phyloP scores from a whole-genome alignment of 2,797 vertebrate genomes.

The Hippopotamyrus pictus region DNA sequence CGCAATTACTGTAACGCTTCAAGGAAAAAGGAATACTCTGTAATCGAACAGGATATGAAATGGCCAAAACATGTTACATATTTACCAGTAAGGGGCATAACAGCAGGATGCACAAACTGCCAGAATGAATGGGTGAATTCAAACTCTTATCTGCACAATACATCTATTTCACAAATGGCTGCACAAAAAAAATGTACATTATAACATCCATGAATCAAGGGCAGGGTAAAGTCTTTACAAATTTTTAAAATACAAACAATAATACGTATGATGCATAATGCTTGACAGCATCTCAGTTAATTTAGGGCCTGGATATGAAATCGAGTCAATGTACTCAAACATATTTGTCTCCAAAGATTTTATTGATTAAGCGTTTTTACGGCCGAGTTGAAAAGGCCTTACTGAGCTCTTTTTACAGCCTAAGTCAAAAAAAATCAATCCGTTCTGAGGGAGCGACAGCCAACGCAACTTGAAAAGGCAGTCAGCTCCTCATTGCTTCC shows the following conservation, averaged over 20 bases:
- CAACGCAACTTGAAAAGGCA: neutral
- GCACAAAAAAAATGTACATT: neutral
- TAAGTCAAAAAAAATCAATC: constrained; percentile 23
- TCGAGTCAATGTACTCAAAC: constrained; percentile 11
- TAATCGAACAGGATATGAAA: constrained; percentile 50
- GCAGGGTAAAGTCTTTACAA: neutral
- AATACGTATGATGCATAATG: neutral
- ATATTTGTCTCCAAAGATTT: constrained; percentile 26
- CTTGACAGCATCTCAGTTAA: neutral
- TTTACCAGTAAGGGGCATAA: constrained; percentile 41
- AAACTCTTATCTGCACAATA: neutral
- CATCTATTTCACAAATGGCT: constrained; percentile 12
- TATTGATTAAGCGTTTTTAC: constrained; percentile 21
- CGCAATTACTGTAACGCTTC: constrained; percentile 51
- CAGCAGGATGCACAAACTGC: constrained; percentile 32
- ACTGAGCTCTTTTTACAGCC: constrained; percentile 12
- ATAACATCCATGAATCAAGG: neutral
- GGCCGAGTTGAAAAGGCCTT: constrained; percentile 1
- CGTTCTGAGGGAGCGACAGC: constrained; percentile 13
- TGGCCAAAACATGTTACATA: constrained; percentile 50
- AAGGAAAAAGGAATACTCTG: constrained; percentile 45
- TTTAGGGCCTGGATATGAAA: constrained; percentile 11
- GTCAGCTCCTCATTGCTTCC: neutral
- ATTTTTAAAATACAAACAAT: neutral
- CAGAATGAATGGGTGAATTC: neutral